Conservation (phyloP, 1,140 invertebrate genomes). For the Sipha flava region DNA sequence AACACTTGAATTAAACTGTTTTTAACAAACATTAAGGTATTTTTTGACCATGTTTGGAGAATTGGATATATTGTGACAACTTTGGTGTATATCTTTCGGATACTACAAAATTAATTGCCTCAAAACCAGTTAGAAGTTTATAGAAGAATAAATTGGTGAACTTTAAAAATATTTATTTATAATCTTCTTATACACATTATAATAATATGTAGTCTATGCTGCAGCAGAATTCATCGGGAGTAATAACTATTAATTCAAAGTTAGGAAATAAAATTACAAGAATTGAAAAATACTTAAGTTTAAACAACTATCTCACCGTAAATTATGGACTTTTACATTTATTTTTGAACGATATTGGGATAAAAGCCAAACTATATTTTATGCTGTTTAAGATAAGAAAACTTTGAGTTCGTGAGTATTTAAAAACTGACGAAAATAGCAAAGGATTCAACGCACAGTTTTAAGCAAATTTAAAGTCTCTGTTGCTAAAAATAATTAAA, state of each 20-base stretch:
- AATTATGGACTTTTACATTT: not conserved
- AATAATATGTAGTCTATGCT: too few species aligned
- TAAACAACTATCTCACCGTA: not conserved
- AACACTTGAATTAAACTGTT: not conserved
- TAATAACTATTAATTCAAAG: not conserved
- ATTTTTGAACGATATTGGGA: not conserved
- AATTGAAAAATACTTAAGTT: not conserved
- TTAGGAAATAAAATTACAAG: not conserved
- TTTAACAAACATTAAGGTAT: not conserved
- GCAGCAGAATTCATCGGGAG: too few species aligned
- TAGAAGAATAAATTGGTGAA: not conserved
- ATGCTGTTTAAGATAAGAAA: not conserved
- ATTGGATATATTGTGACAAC: not conserved
- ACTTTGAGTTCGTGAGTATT: not conserved
- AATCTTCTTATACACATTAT: too few species aligned
- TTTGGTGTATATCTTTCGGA: not conserved
- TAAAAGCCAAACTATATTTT: not conserved
- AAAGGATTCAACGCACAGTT: too few species aligned
- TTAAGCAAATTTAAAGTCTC: too few species aligned
- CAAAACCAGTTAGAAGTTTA: not conserved
- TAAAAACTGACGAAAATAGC: not conserved
- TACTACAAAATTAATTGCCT: not conserved
- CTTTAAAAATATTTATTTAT: not conserved
- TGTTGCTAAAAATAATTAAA: too few species aligned
- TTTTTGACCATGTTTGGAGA: not conserved